These are phyloP conservation scores for Diplazon laetatorius DNA, from an alignment of 2,888 invertebrate genomes.

Conservation along the genomic window DNA sequence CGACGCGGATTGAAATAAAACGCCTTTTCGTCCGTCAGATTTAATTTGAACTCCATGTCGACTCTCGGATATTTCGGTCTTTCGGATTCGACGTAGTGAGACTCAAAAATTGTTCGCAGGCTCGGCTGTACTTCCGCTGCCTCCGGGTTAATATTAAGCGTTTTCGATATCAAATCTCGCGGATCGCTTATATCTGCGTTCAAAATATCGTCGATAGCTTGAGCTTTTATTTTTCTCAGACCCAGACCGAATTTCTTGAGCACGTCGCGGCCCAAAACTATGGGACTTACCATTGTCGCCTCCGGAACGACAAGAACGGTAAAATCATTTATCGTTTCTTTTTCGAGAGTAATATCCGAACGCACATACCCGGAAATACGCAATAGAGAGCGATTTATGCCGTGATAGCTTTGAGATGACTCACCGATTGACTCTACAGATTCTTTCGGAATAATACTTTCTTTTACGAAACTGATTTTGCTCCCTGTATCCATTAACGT, in stretches of 20 bases:
- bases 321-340: neutral
- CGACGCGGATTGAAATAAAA: slow-evolving; percentile 55
- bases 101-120: slow-evolving; percentile 39
- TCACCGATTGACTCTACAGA: slow-evolving; percentile 7
- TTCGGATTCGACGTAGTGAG: slow-evolving; percentile 38
- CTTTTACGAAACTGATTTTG: slow-evolving; percentile 48
- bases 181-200: slow-evolving; percentile 29
- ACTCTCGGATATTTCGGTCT: slow-evolving; percentile 48
- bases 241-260: slow-evolving; percentile 43
- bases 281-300: slow-evolving; percentile 43
- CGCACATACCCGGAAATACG: slow-evolving; percentile 19
- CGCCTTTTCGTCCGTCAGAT: slow-evolving; percentile 26
- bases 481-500: slow-evolving; percentile 51
- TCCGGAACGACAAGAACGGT: slow-evolving; percentile 52
- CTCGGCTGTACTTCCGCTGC: slow-evolving; percentile 11
- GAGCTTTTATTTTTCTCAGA: slow-evolving; percentile 26
- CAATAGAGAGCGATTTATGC: slow-evolving; percentile 36
- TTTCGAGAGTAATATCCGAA: slow-evolving; percentile 37
- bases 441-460: slow-evolving; percentile 27
- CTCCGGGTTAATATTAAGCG: slow-evolving; percentile 31
- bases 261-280: slow-evolving; percentile 51
- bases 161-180: neutral
- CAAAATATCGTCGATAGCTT: slow-evolving; percentile 43
- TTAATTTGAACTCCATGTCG: slow-evolving; percentile 52
- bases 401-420: neutral